phyloP scores from a whole-genome alignment of 2,797 vertebrate species.

The Furcifer pardalis region DNA sequence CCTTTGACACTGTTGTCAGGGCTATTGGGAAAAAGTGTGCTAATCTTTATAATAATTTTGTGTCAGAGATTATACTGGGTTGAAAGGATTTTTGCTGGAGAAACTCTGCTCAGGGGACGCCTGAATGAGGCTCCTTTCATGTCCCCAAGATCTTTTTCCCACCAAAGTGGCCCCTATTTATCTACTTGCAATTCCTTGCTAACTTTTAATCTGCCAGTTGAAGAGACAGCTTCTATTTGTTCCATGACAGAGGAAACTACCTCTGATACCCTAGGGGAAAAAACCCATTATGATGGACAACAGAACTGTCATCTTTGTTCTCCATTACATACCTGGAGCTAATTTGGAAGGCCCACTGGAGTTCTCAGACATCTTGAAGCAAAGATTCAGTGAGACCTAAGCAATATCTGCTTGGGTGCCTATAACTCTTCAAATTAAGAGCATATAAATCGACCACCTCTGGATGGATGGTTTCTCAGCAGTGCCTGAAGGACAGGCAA shows the following conservation, averaged over 20 bases:
- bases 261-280: neutral
- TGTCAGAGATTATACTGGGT: too few relatives aligned
- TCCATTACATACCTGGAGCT: slow-evolving; percentile 72
- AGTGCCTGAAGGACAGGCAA: slow-evolving; percentile 38
- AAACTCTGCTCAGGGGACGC: too few relatives aligned
- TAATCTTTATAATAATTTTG: too few relatives aligned
- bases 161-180: too few relatives aligned
- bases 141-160: too few relatives aligned
- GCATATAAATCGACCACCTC: slow-evolving; percentile 52
- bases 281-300: neutral
- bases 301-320: neutral
- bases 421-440: slow-evolving; percentile 34
- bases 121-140: too few relatives aligned
- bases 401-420: neutral
- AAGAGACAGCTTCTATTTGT: neutral
- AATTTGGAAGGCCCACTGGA: slow-evolving; percentile 62
- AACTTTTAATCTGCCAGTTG: neutral
- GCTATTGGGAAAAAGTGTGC: neutral
- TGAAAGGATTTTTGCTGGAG: too few relatives aligned
- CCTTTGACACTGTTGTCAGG: neutral
- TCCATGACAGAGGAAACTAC: neutral
- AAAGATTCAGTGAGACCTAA: slow-evolving; percentile 33
- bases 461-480: slow-evolving; percentile 30
- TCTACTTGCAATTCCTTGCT: too few relatives aligned
- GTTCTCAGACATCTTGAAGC: slow-evolving; percentile 72